Base-by-base conservation (phyloP, 2,797 vertebrate species). In the Lagocephalus sceleratus region DNA sequence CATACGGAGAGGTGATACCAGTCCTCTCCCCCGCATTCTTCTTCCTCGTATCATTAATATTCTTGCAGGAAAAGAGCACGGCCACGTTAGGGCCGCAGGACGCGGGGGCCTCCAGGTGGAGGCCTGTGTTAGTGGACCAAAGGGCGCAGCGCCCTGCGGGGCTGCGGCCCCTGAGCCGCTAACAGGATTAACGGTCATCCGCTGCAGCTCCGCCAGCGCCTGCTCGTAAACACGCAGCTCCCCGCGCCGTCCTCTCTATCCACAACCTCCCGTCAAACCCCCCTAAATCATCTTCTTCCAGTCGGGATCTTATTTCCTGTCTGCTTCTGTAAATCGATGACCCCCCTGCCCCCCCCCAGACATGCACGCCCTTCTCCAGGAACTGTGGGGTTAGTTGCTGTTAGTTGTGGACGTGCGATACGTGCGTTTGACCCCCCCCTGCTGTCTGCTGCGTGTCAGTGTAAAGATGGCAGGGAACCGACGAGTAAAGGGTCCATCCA, bases 181-280 rank as follows among this genome's bases (percentile, higher is more conserved):
- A 84, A 86, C 79, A 67, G 72, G 83, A 86, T 86, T 80, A 83
- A 29, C 43, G 52, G 76, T 81, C 67, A 79, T 79, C 75, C 73
- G 73, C 75, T 75, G 8, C 57, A 44, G 78, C 73, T 77, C 59
- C 41, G 48, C 50, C 51, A 49, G 69, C 73, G 63, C 47, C 20
- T 29, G 35, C 48, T 25, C 44, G 48, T 57, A 35, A 35, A 35
- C 32, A 35, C 4, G 32, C 61, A 53, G 41, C 60, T 45, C 55
- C 52, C 15, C 25, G n/a, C 55, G 61, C 46, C 52, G 12, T 47
- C 53, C 50, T 51, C 29, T 70, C 53, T 65, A 40, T 63, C 63
- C 10, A 58, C 40, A 60, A 50, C 11, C 40, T 51, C 61, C 53
- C 40, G 22, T 48, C 17, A 11, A 7, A 26, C 25, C 23, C 32